Percentiles rank a stretch among this genome's conserved stretches.
Conservation (phyloP, 2,113 vertebrate species). For the Melanotaenia duboulayi region DNA sequence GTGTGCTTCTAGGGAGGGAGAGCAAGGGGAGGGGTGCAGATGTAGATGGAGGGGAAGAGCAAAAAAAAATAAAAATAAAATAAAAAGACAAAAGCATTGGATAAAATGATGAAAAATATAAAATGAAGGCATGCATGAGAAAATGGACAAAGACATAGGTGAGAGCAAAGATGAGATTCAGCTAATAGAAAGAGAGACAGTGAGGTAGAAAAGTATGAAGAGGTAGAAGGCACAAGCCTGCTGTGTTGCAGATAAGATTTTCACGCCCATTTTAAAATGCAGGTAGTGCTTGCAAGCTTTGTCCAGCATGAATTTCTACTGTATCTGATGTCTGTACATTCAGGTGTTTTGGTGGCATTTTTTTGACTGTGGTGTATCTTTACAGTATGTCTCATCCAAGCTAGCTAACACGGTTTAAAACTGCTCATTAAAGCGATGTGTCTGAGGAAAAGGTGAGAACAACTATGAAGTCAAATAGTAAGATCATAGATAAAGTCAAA, state of each 20-base stretch:
- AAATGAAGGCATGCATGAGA: conserved; percentile 66
- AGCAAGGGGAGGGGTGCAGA: conserved; percentile 57
- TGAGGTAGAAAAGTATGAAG: conserved; percentile 25
- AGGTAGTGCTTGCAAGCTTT: conserved; percentile 44
- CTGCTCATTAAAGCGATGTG: neutral
- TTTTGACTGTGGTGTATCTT: conserved; percentile 4
- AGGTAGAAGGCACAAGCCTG: conserved; percentile 56
- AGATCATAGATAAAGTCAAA: conserved; percentile 46
- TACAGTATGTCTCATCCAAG: conserved; percentile 8
- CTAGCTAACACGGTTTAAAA: conserved; percentile 24
- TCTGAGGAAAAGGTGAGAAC: neutral
- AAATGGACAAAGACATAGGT: conserved; percentile 57
- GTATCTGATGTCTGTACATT: conserved; percentile 39
- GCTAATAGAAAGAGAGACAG: conserved; percentile 31
- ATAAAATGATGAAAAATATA: conserved; percentile 37
- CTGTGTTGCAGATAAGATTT: conserved; percentile 66
- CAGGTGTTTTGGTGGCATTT: neutral
- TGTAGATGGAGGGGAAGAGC: conserved; percentile 67
- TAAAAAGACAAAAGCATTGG: conserved; percentile 52
- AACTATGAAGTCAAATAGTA: conserved; percentile 1
- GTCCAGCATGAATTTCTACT: conserved; percentile 23
- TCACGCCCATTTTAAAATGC: conserved; percentile 66
- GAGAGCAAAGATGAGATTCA: conserved; percentile 37
- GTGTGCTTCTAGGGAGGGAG: conserved; percentile 62
- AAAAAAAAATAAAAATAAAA: conserved; percentile 9